A percentile compares a stretch with the other conserved stretches of the same genome.
These are phyloP conservation scores for Myopa tessellatipennis DNA, from an alignment of 2,888 invertebrate genomes.

Conservation along the genomic window DNA sequence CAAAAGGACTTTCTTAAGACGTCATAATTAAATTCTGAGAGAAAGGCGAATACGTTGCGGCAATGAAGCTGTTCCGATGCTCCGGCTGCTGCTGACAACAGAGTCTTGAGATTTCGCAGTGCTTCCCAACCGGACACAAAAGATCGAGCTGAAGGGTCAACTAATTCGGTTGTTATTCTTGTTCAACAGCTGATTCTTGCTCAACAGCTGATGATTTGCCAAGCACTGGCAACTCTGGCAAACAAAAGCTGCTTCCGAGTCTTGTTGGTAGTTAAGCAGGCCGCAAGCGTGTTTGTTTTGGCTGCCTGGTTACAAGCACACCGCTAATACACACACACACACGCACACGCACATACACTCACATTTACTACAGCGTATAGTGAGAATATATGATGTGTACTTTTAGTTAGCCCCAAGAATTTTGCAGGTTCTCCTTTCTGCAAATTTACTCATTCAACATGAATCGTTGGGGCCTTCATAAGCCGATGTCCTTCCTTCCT, in stretches of 20 bases:
- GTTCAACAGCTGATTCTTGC: background rate
- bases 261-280: background rate
- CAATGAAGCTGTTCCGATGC: background rate
- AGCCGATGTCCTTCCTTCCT: background rate
- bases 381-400: background rate
- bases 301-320: background rate
- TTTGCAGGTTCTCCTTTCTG: background rate
- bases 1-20: slow-evolving; percentile 32
- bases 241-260: background rate
- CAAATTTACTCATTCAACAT: slow-evolving; percentile 13
- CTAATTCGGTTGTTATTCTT: background rate
- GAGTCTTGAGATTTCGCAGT: background rate
- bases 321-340: background rate
- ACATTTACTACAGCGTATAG: background rate
- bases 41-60: slow-evolving; percentile 7
- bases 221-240: background rate
- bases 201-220: background rate
- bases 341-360: too few relatives aligned
- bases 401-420: background rate
- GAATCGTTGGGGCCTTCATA: slow-evolving; percentile 7
- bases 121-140: background rate
- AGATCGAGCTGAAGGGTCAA: background rate
- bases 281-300: background rate
- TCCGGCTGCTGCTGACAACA: background rate
- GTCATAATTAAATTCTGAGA: slow-evolving; percentile 39